phyloP scores from a whole-genome alignment of 2,888 invertebrate species.

The Lamproptera curius region DNA sequence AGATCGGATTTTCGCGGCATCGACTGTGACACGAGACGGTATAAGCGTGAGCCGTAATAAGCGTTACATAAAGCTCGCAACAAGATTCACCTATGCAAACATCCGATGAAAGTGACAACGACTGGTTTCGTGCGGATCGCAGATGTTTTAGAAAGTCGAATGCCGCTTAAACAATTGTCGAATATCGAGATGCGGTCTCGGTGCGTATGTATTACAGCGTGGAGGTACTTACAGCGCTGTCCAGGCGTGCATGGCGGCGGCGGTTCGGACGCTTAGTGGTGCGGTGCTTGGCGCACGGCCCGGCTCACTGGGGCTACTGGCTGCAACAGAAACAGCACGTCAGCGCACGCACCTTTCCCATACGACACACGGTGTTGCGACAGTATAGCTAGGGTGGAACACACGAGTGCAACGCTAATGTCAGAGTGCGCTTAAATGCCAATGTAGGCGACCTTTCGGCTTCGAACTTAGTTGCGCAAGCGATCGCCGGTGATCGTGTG shows the following conservation, averaged over 20 bases:
- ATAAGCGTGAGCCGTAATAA: conserved; percentile 27
- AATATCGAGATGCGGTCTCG: background rate
- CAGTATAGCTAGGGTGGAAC: conserved; percentile 73
- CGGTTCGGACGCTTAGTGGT: conserved; percentile 32
- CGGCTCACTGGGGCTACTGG: conserved; percentile 55
- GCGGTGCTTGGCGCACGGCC: conserved; percentile 44
- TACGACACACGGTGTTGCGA: conserved; percentile 69
- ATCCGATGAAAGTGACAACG: conserved; percentile 51
- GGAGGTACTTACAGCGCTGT: conserved; percentile 63
- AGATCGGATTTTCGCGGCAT: conserved; percentile 56
- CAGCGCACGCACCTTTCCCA: conserved; percentile 73
- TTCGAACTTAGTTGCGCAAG: conserved; percentile 70
- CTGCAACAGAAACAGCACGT: conserved; percentile 72
- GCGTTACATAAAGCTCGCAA: conserved; percentile 39
- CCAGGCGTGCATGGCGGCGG: conserved; percentile 55
- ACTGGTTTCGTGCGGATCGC: conserved; percentile 37
- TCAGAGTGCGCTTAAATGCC: conserved; percentile 77
- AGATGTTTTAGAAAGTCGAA: conserved; percentile 56
- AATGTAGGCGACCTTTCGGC: conserved; percentile 74
- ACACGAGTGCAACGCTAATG: conserved; percentile 75
- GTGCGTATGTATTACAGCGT: background rate
- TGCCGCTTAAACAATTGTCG: background rate
- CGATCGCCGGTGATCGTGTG: conserved; percentile 68
- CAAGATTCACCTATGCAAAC: conserved; percentile 43
- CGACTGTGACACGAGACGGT: conserved; percentile 32